phyloP scores from a whole-genome alignment of 1,140 invertebrate species.

The Macrobrachium nipponense region DNA sequence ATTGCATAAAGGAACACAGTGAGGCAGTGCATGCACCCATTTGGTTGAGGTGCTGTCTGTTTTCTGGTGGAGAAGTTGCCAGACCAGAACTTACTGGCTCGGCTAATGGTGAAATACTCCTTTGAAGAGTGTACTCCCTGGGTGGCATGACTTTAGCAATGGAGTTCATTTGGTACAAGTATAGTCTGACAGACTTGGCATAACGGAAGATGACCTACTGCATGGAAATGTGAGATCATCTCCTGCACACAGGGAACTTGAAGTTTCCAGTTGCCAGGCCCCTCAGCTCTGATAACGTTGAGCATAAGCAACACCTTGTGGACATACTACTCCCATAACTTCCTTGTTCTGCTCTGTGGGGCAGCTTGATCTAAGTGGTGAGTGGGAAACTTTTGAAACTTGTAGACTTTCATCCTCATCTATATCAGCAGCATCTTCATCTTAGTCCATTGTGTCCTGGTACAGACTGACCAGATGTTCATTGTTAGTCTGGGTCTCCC shows the following conservation, averaged over 20 bases:
- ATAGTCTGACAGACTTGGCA: conserved; percentile 25
- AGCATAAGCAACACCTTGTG: conserved; percentile 6
- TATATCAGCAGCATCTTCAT: too few species aligned
- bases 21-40: conserved; percentile 17
- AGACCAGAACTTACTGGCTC: conserved; percentile 10
- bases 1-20: conserved; percentile 14
- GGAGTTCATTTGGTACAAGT: conserved; percentile 22
- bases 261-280: conserved; percentile 10
- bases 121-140: conserved; percentile 15
- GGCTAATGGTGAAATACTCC: conserved; percentile 8
- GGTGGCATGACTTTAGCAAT: conserved; percentile 23
- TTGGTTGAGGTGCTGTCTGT: conserved; percentile 19
- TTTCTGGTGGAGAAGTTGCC: conserved; percentile 32
- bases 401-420: not conserved
- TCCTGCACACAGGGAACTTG: conserved; percentile 21
- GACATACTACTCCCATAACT: conserved; percentile 19
- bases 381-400: not conserved
- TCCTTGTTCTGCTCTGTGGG: not conserved
- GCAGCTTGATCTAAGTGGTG: conserved; percentile 5
- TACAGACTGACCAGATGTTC: too few species aligned
- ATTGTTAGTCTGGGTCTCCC: too few species aligned
- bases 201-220: conserved; percentile 28
- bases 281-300: conserved; percentile 24
- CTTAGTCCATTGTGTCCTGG: too few species aligned
- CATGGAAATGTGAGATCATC: conserved; percentile 40